phyloP scores from a whole-genome alignment of 2,888 invertebrate species.

The Lepidocyrtinus sp. region DNA sequence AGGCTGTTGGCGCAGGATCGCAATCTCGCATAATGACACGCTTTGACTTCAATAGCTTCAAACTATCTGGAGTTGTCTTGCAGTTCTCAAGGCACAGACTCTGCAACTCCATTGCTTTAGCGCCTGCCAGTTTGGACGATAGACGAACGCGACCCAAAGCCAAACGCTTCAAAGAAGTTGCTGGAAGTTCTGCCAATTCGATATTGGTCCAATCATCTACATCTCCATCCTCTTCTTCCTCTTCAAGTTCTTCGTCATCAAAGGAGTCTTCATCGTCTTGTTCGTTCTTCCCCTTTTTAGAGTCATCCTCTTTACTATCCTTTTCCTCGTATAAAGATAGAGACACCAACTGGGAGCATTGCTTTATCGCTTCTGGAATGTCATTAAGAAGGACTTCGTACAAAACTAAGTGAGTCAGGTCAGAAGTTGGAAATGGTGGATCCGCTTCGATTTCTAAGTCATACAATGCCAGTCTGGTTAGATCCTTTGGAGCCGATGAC shows the following conservation, averaged over 20 bases:
- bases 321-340: slow-evolving; percentile 49
- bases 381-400: slow-evolving; percentile 45
- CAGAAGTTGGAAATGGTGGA: slow-evolving; percentile 40
- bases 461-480: slow-evolving; percentile 43
- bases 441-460: slow-evolving; percentile 40
- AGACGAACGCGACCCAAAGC: slow-evolving; percentile 39
- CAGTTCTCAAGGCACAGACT: slow-evolving; percentile 39
- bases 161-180: slow-evolving; percentile 31
- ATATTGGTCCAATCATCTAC: slow-evolving; percentile 48
- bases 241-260: slow-evolving; percentile 43
- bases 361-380: slow-evolving; percentile 43
- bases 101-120: slow-evolving; percentile 33
- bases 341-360: slow-evolving; percentile 40
- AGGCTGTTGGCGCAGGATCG: slow-evolving; percentile 52
- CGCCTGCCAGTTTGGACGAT: slow-evolving; percentile 41
- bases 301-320: slow-evolving; percentile 19
- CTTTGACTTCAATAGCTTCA: slow-evolving; percentile 48
- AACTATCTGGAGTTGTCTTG: slow-evolving; percentile 43
- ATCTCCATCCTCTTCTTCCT: slow-evolving; percentile 54
- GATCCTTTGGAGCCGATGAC: slow-evolving; percentile 32
- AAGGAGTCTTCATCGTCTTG: slow-evolving; percentile 41
- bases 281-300: not conserved
- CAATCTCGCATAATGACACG: slow-evolving; percentile 30
- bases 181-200: slow-evolving; percentile 36
- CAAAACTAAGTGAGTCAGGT: slow-evolving; percentile 43